Evolutionary conservation across 2,113 vertebrate species (phyloP).

Genomic region (Salminus brasiliensis): DNA sequence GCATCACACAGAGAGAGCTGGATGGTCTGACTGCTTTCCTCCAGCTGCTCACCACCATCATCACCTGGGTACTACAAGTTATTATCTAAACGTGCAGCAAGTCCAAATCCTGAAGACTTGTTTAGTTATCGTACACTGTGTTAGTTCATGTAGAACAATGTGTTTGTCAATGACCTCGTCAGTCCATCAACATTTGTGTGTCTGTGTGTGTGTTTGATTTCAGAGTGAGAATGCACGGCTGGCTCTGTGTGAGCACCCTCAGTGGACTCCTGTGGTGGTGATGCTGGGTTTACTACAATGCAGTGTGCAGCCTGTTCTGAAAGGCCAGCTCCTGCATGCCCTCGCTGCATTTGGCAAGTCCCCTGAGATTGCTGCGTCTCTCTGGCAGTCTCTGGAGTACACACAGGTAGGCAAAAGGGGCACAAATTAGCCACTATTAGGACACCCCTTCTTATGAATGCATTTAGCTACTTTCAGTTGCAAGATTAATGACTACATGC

Average conservation of each 20-base stretch:
- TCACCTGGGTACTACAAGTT: conserved; percentile 86
- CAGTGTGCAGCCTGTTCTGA: conserved; percentile 90
- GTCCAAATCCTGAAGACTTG: no score
- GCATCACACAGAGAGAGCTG: conserved; percentile 95
- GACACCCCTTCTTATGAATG: no score
- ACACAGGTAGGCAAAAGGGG: conserved; percentile 83
- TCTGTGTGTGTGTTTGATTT: background rate
- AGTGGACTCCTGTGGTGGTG: conserved; percentile 96
- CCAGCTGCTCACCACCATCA: conserved; percentile 89
- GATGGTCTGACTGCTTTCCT: conserved; percentile 93
- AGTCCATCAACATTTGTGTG: background rate
- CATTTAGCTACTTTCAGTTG: no score
- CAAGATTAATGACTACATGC: no score
- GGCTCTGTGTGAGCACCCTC: conserved; percentile 94
- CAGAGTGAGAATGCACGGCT: conserved; percentile 96
- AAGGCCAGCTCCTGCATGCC: conserved; percentile 86
- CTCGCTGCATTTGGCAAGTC: conserved; percentile 94
- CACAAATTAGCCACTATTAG: background rate
- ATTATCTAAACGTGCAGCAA: no score
- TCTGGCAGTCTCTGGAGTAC: conserved; percentile 97
- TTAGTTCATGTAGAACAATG: background rate
- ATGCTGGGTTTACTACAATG: conserved; percentile 95
- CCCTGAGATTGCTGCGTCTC: conserved; percentile 92
- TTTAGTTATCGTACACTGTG: background rate
- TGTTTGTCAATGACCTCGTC: background rate